phyloP scores from a whole-genome alignment of 2,888 invertebrate species.

The Macrosiphum euphorbiae region DNA sequence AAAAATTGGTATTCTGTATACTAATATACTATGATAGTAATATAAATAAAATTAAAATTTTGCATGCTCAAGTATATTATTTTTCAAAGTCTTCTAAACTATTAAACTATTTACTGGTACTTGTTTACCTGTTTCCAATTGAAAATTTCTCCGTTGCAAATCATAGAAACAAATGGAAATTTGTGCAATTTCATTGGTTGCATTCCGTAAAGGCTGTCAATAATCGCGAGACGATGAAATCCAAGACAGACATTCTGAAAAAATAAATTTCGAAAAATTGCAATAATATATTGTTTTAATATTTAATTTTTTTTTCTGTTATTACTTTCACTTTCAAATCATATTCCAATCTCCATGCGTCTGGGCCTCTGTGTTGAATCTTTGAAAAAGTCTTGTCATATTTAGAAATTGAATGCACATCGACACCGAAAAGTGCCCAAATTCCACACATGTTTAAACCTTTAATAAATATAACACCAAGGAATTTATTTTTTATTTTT shows the following conservation, averaged over 20 bases:
- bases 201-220: conserved; percentile 81
- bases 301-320: neutral
- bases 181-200: conserved; percentile 81
- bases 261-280: conserved; percentile 58
- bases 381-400: conserved; percentile 77
- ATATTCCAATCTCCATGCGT: conserved; percentile 81
- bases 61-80: neutral
- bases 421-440: conserved; percentile 81
- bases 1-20: neutral
- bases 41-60: neutral
- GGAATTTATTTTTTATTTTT: neutral
- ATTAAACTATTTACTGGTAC: neutral
- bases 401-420: conserved; percentile 72
- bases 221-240: conserved; percentile 80
- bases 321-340: conserved; percentile 76
- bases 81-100: neutral
- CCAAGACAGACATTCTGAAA: conserved; percentile 76
- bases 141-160: conserved; percentile 91
- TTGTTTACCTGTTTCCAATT: conserved; percentile 76
- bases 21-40: neutral
- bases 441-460: conserved; percentile 80
- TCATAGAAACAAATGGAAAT: conserved; percentile 77
- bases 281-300: neutral
- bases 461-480: neutral
- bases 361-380: conserved; percentile 81